Evolutionary conservation across 53 echinoderm and acorn worm genomes (phyloP).

Genomic region (Zoroaster sp.): DNA sequence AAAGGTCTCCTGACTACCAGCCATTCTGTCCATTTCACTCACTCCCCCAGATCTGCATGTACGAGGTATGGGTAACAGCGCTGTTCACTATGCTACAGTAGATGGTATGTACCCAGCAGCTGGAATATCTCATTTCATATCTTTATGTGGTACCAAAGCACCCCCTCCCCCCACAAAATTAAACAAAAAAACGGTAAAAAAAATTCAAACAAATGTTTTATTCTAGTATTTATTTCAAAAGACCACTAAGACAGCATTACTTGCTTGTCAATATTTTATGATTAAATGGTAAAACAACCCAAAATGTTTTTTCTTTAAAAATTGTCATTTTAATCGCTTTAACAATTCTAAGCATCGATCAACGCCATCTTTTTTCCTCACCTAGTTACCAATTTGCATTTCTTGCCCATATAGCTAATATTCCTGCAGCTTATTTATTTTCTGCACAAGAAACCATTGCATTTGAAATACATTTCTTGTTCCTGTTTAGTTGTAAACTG

Average conservation of each 20-base stretch:
- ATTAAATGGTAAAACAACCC: too few species aligned
- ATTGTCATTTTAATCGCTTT: neutral
- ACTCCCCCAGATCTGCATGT: constrained; percentile 59
- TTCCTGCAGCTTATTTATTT: neutral
- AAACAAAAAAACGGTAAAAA: neutral
- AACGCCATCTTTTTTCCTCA: neutral
- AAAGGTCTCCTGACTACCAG: constrained; percentile 26
- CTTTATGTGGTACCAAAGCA: neutral
- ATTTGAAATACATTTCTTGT: too few species aligned
- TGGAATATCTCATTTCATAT: constrained; percentile 1
- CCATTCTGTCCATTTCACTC: constrained; percentile 48
- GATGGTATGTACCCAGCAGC: constrained; percentile 56
- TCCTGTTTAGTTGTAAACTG: too few species aligned
- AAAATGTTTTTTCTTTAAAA: too few species aligned
- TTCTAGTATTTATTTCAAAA: too few species aligned
- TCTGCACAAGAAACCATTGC: neutral
- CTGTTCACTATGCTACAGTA: constrained; percentile 64
- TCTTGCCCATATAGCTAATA: neutral
- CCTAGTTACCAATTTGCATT: neutral
- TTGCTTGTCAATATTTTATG: too few species aligned
- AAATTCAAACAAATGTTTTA: neutral
- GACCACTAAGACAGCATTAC: too few species aligned
- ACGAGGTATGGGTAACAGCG: constrained; percentile 36
- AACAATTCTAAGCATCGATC: neutral
- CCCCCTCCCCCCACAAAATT: neutral